Conservation (phyloP, 2,797 vertebrate species). For the Oophaga sylvatica region DNA sequence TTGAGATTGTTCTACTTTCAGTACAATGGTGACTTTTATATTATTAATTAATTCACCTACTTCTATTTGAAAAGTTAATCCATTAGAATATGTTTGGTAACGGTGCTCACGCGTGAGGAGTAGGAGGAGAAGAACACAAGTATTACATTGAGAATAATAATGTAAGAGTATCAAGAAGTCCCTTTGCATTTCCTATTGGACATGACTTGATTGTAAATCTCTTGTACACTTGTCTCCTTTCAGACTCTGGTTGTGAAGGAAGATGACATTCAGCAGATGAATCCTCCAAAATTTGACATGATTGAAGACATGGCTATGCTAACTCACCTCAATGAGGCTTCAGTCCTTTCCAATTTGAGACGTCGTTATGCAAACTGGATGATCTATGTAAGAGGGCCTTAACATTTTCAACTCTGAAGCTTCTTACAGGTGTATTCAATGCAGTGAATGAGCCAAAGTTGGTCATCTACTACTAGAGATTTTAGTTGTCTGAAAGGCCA, state of each 20-base stretch:
- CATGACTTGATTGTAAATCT: background rate
- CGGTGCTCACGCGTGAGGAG: too few relatives aligned
- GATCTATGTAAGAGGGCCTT: slow-evolving; percentile 84
- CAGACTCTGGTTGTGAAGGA: slow-evolving; percentile 82
- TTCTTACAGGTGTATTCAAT: background rate
- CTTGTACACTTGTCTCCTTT: background rate
- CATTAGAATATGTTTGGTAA: background rate
- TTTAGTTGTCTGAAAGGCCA: background rate
- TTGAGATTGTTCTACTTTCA: background rate
- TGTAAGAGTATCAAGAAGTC: background rate
- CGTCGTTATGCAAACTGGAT: slow-evolving; percentile 92
- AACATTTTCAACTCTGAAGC: background rate
- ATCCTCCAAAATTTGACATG: slow-evolving; percentile 91
- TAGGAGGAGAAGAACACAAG: background rate
- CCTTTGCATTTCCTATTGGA: background rate
- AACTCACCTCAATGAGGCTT: slow-evolving; percentile 89
- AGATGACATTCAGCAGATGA: slow-evolving; percentile 84
- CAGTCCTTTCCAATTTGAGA: slow-evolving; percentile 87
- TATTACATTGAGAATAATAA: background rate
- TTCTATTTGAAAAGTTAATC: background rate
- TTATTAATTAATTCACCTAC: background rate
- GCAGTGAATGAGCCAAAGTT: background rate
- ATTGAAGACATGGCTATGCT: slow-evolving; percentile 94
- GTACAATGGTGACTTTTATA: background rate
- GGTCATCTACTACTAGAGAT: background rate